Evolutionary conservation across 1,140 invertebrate species (phyloP), one percentile per base, ranked within the genome.

Genomic region (Hyles euphorbiae): DNA sequence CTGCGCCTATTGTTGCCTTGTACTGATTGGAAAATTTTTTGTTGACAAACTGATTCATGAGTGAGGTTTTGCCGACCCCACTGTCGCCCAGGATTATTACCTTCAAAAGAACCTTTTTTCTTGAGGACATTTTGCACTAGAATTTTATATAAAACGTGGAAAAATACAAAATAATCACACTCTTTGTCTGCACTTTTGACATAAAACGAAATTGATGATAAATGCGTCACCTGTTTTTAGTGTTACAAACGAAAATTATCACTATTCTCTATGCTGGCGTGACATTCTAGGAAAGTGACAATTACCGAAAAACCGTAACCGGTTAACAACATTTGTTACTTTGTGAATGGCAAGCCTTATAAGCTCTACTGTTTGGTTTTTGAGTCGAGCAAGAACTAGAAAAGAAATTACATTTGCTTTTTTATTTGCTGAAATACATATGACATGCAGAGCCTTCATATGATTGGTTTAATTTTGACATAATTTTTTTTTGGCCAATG

Each of bases 1-100:
- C 99, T 61, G 99, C 99, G 61, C 99, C 99, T 90, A 99, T 99
- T 61, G 99, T 99, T 51, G 99, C 98, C 91, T 99, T 99, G 90
- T 99, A 99, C 90, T 99, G 98, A 90, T 99, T 99, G 72, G 97
- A 98, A 91, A 99, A 99, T 90, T 99, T 98, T 87, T 99, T 99
- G 91, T 98, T 99, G 60, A 99, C 98, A 94, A 99, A 99, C 90
- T 99, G 98, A 90, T 99, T 99, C 99, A 99, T 99, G 5, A 99
- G 91, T n/a, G 98, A 99, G 57, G 99, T 99, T 90, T 99, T 99
- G 4, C 99, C 99, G 60, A 99, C 99, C 71, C 98, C 98, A 73
- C 97, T 98, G 88, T 99, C 98, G 47, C 98, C 98, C 58, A 99
- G 91, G 81, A 99, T 99, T 82, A 99, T 99, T 36, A 99, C 98